Evolutionary conservation across 2,797 vertebrate species (phyloP).

Genomic region (Pterois miles): DNA sequence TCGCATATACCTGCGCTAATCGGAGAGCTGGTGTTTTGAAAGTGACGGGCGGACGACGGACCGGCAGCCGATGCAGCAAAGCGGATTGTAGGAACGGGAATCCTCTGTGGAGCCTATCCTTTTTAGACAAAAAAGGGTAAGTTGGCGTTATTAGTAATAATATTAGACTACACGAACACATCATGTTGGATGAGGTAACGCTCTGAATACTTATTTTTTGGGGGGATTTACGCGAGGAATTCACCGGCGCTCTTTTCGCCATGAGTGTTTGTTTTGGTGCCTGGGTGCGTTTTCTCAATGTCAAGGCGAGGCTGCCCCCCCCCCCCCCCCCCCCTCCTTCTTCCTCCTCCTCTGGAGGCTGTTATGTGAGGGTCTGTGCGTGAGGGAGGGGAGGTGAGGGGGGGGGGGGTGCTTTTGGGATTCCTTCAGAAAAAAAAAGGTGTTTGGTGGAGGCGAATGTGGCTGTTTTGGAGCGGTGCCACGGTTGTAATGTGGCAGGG

Average conservation of each 20-base stretch:
- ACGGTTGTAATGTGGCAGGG: constrained; percentile 20
- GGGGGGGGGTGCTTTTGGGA: constrained; percentile 28
- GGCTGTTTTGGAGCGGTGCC: constrained; percentile 7
- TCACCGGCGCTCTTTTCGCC: background rate
- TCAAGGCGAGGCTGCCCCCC: constrained; percentile 60
- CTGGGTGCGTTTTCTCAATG: constrained; percentile 57
- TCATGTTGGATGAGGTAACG: background rate
- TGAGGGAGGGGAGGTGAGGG: background rate
- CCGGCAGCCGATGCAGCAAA: constrained; percentile 13
- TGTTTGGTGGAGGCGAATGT: constrained; percentile 4
- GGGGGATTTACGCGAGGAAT: background rate
- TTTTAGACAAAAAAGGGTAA: constrained; percentile 47
- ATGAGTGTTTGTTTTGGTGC: constrained; percentile 58
- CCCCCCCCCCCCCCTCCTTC: background rate
- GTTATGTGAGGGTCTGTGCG: constrained; percentile 3
- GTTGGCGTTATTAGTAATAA: background rate
- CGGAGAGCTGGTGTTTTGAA: constrained; percentile 46
- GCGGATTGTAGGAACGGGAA: constrained; percentile 37
- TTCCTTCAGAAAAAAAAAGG: constrained; percentile 36
- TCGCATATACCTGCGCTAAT: constrained; percentile 50
- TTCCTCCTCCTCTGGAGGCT: background rate
- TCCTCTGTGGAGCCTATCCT: constrained; percentile 34
- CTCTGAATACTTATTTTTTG: background rate
- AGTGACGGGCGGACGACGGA: constrained; percentile 20
- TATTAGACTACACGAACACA: too few relatives aligned